Evolutionary conservation across 2,797 vertebrate genomes (phyloP), one percentile per base, ranked within the genome.

Genomic region (Poeciliopsis gracilis): DNA sequence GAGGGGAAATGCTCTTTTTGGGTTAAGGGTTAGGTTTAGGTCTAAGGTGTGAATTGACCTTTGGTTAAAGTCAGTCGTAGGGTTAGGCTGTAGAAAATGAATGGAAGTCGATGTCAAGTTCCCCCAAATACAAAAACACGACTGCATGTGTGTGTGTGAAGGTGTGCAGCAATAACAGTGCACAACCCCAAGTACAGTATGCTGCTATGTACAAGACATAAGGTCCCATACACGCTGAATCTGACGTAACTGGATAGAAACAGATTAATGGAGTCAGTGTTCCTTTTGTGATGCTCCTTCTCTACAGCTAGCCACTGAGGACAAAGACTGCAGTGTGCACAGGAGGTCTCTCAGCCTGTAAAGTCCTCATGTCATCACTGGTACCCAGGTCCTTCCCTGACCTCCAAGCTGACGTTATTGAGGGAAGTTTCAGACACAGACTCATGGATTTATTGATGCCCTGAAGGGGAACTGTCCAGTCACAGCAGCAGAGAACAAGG

Each of bases 241-340:
- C 76, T 88, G 87, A 90, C 66, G 67, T n/a, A 85, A 81, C 77
- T 5, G n/a, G 73, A 70, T 33, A 80, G 81, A 80, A 85, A 84
- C 72, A 86, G 38, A 61, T 88, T 89, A 92, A 93, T 89, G 88
- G n/a, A 0, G 61, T 86, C 86, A 89, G 89, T 93, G 92, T 94
- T 79, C 84, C 41, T 18, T 80, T 85, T 79, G 41, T 84, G 70
- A 77, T 10, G 36, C 8, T 25, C 63, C 63, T 67, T 41, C 63
- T 41, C 63, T 67, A 41, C 4, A 13, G 36, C 23, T 25, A 38
- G 38, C 82, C 84, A 84, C 76, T 84, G 70, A 88, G 80, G 66
- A 92, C 87, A 93, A 91, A 90, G 89, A 79, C 63, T 57, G 51
- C 28, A 75, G 76, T 93, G 86, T 91, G 76, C 46, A 72, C 55